Conservation (phyloP, 2,888 invertebrate species). For the Latrodectus hesperus region DNA sequence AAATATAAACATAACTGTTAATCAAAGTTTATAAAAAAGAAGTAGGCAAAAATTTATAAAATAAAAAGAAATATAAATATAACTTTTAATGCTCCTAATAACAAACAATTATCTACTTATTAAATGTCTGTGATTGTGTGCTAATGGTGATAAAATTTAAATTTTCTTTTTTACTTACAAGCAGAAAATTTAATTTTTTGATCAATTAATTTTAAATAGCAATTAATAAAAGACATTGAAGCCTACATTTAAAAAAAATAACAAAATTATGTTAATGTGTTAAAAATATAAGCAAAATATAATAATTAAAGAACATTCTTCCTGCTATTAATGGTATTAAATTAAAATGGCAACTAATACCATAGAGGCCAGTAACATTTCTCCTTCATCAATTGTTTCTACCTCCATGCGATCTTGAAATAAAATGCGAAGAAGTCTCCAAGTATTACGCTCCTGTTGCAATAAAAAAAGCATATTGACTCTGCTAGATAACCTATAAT, state of each 20-base stretch:
- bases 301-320: neutral
- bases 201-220: too few species aligned
- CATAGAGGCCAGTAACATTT: constrained; percentile 41
- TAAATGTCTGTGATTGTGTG: too few species aligned
- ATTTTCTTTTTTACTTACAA: too few species aligned
- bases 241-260: neutral
- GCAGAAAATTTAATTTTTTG: too few species aligned
- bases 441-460: constrained; percentile 89
- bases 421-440: constrained; percentile 87
- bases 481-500: constrained; percentile 35
- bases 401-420: constrained; percentile 84
- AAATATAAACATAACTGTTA: too few species aligned
- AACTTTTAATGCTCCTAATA: too few species aligned
- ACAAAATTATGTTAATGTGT: neutral
- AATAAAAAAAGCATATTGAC: constrained; percentile 74
- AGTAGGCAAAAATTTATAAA: too few species aligned
- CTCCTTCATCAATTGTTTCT: constrained; percentile 72
- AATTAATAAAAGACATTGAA: neutral
- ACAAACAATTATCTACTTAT: too few species aligned
- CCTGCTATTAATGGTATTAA: neutral
- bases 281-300: neutral
- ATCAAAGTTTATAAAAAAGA: too few species aligned
- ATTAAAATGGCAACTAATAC: constrained; percentile 4
- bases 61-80: too few species aligned
- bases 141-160: too few species aligned